phyloP scores from a whole-genome alignment of 23 tunicate genomes.

The Botrylloides violaceus region DNA sequence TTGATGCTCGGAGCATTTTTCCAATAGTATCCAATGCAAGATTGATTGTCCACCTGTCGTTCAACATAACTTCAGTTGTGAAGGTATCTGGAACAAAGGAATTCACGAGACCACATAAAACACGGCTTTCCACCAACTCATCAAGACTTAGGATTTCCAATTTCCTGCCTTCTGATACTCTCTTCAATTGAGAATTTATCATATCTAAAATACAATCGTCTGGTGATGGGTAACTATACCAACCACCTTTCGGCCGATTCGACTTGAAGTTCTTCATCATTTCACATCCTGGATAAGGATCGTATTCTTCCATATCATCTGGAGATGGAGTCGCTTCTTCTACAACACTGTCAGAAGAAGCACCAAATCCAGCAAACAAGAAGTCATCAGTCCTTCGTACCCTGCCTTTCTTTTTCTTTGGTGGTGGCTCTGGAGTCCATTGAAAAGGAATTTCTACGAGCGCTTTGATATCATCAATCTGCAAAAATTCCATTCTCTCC shows the following conservation, averaged over 20 bases:
- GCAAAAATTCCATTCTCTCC: conserved; percentile 86
- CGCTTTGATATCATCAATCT: conserved; percentile 42
- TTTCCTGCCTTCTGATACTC: conserved; percentile 78
- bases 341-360: conserved; percentile 39
- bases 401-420: conserved; percentile 60
- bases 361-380: conserved; percentile 73
- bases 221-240: conserved; percentile 85
- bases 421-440: conserved; percentile 94
- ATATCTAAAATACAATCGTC: conserved; percentile 81
- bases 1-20: conserved; percentile 69
- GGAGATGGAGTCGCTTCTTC: conserved; percentile 47
- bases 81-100: conserved; percentile 80
- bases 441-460: conserved; percentile 22
- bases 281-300: conserved; percentile 59
- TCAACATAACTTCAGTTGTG: conserved; percentile 78
- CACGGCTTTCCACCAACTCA: conserved; percentile 74
- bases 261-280: conserved; percentile 56
- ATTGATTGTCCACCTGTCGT: conserved; percentile 93
- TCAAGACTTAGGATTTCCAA: conserved; percentile 61
- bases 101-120: conserved; percentile 74
- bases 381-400: conserved; percentile 49
- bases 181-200: conserved; percentile 81
- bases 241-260: conserved; percentile 62
- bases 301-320: conserved; percentile 45
- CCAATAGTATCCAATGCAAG: conserved; percentile 48